Evolutionary conservation across 1,140 invertebrate species (phyloP), one percentile per base, ranked within the genome.

Genomic region (Phortica variegata): DNA sequence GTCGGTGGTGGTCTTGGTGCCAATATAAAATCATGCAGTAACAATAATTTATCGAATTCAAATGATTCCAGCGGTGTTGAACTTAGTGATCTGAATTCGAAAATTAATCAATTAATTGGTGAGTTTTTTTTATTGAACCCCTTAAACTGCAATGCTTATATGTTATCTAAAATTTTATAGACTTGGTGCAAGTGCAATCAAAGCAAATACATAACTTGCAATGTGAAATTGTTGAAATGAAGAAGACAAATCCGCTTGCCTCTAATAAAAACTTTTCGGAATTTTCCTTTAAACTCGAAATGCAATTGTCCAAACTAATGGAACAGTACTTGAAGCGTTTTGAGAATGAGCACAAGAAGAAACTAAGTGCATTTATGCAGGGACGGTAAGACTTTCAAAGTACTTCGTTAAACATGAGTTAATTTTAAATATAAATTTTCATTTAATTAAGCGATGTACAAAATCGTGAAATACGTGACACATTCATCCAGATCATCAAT

Each of bases 391-490:
- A 29, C 2, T 29, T 10, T 3, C 33, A 9, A 7, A 16, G 18
- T 21, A 3, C 33, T 3, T 32, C 3, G 38, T 17, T 17, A 9
- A 34, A 32, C 3, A 38, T 39, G 6, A 17, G 13, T 42, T n/a
- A 34, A 33, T 21, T 17, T 12, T 37, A 2, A n/a, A 40, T n/a
- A 17, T 29, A 31, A 10, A 10, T 47, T 23, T 29, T 16, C 10
- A 47, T 18, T 0, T 15, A 43, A 52, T 45, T 10, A 7, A 75
- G 72, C 18, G 71, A 75, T 16, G 55, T 12, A 13, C 72, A 74
- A 43, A 74, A 75, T 47, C 72, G 79, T 43, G 80, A 79, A 23
- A 55, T 83, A 2, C 79, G 79, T 8, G 78, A 77, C 18, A 76
- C 77, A 17, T 58, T 82, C 32, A 41, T 78, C 2, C 60, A 68